Conservation (phyloP, 2,797 vertebrate genomes). For the Aldrovandia affinis region DNA sequence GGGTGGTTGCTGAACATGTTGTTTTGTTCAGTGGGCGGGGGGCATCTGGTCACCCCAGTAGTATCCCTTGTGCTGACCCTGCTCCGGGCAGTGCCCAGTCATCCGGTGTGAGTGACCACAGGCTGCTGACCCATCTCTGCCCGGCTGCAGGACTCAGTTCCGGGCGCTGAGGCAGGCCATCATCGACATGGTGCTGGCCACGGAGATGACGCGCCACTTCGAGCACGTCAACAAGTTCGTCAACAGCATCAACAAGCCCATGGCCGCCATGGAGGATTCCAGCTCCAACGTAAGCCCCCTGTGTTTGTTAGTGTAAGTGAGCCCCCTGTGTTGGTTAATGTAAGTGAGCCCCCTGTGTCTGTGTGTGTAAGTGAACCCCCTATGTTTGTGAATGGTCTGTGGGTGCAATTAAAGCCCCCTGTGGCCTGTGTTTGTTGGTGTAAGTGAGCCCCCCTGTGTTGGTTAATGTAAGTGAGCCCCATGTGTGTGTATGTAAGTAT, state of each 20-base stretch:
- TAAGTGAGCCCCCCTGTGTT: neutral
- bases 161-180: slow-evolving; percentile 90
- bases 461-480: neutral
- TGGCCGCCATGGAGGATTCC: slow-evolving; percentile 86
- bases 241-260: slow-evolving; percentile 96
- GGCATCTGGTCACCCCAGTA: neutral
- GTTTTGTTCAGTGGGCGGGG: too few species aligned
- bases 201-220: slow-evolving; percentile 98
- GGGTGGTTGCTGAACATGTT: too few species aligned
- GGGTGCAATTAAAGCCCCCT: neutral
- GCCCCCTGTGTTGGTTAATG: neutral
- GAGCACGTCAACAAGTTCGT: slow-evolving; percentile 98
- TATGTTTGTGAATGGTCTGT: slow-evolving; percentile 9
- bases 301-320: neutral
- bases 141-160: slow-evolving; percentile 85
- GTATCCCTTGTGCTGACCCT: neutral
- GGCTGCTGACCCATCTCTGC: neutral
- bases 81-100: neutral
- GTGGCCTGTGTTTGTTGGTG: neutral
- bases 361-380: neutral
- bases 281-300: slow-evolving; percentile 44
- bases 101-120: neutral
- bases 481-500: neutral
- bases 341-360: neutral
- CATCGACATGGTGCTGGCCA: slow-evolving; percentile 97